Evolutionary conservation across 2,797 vertebrate species (phyloP), one percentile per base, ranked within the genome.

Genomic region (Argya squamiceps): DNA sequence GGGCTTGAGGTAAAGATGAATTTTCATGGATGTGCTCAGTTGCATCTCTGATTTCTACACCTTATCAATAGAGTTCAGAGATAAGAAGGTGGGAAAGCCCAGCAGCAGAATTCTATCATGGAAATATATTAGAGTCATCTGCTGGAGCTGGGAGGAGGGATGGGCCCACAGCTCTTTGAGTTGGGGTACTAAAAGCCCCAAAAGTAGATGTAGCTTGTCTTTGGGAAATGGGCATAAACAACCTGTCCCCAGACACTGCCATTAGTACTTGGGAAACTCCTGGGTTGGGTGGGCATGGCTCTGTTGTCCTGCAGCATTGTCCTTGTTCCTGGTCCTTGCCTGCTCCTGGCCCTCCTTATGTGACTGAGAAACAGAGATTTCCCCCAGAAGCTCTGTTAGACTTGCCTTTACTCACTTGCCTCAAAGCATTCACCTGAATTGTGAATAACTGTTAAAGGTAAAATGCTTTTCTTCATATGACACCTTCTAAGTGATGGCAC

Each of bases 351-450:
- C 58, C 12, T 49, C 27, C 37, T 71, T 15, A 7, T 6, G 19
- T 2, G 3, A 37, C 27, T 58, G 44, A 56, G 63, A 82, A 79
- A 67, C 26, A 47, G 36, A 63, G n/a, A 32, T 58, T 64, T 88
- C 20, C 29, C n/a, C 13, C 34, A 76, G 44, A 69, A 67, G 20
- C 23, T 68, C 39, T 79, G 14, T 32, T 39, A 36, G 41, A 18
- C 0, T 0, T 56, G 16, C 3, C 1, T 77, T 88, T 63, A 34
- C 8, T 84, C 2, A 1, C 20, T 71, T 59, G 3, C 20, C 37
- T 81, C 32, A 44, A 50, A 83, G 7, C 24, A 19, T 47, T 78
- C 26, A 52, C n/a, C 16, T 65, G 32, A 67, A 44, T 19, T 47
- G 44, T 41, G 20, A 63, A 75, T 58, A 46, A 3, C 15, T 79